Evolutionary conservation across 2,113 vertebrate genomes (phyloP).

Genomic region (Misgurnus mizolepis): DNA sequence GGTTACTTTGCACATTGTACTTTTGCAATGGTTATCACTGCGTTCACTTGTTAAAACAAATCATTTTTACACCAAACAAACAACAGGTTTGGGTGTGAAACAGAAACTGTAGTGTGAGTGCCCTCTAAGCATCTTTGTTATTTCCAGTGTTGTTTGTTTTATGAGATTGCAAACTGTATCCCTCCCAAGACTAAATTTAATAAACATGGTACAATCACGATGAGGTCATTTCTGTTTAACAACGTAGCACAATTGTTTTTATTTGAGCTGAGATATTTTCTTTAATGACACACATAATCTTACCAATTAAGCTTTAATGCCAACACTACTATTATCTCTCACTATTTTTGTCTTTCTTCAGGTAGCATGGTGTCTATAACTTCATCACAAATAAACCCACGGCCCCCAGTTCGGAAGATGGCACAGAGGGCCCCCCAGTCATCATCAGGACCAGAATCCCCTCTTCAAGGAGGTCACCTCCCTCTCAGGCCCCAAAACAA

Average conservation of each 20-base stretch:
- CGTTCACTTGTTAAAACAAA: too few relatives aligned
- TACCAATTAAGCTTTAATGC: neutral
- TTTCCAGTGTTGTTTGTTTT: constrained; percentile 11
- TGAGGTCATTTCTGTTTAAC: neutral
- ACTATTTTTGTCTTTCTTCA: constrained; percentile 59
- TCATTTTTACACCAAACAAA: too few relatives aligned
- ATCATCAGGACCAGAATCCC: constrained; percentile 79
- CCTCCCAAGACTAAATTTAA: neutral
- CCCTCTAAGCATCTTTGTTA: neutral
- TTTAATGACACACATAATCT: neutral
- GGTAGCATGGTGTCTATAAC: constrained; percentile 78
- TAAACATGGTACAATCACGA: neutral
- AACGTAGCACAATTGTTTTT: neutral
- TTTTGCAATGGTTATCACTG: too few relatives aligned
- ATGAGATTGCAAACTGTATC: constrained; percentile 1
- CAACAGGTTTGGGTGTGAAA: too few relatives aligned
- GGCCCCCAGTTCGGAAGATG: constrained; percentile 63
- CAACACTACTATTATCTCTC: neutral
- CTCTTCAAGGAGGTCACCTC: constrained; percentile 68
- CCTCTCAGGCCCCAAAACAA: constrained; percentile 72
- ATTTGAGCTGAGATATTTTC: too few relatives aligned
- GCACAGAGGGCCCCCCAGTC: constrained; percentile 79
- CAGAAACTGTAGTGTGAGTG: neutral
- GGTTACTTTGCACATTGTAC: too few relatives aligned
- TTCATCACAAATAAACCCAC: constrained; percentile 69